Conservation (phyloP, 2,888 invertebrate species). For the Operophtera brumata region DNA sequence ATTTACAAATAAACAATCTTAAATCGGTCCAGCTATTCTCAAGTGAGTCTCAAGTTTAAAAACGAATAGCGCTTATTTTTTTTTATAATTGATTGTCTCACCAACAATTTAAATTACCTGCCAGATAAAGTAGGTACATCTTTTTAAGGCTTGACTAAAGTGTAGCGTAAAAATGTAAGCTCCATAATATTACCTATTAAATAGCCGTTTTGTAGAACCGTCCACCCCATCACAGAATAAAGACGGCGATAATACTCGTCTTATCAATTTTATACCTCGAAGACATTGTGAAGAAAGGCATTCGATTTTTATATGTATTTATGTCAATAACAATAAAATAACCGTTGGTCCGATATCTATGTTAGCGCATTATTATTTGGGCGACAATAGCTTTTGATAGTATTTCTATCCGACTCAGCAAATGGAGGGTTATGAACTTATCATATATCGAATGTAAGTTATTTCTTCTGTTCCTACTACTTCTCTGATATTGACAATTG, state of each 20-base stretch:
- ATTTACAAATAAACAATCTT: too few species aligned
- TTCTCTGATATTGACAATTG: too few species aligned
- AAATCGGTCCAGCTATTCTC: too few species aligned
- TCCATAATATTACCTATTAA: constrained; percentile 23
- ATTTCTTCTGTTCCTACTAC: too few species aligned
- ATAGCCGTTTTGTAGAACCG: constrained; percentile 25
- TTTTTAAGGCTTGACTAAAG: constrained; percentile 18
- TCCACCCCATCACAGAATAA: constrained; percentile 21
- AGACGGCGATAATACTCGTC: constrained; percentile 34
- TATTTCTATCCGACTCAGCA: constrained; percentile 24
- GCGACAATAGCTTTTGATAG: constrained; percentile 36
- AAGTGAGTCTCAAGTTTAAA: too few species aligned
- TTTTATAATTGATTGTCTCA: too few species aligned
- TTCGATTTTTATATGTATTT: constrained; percentile 43
- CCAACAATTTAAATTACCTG: too few species aligned
- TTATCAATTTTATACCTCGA: constrained; percentile 47
- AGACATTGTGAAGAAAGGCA: constrained; percentile 37
- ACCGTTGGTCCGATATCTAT: constrained; percentile 31
- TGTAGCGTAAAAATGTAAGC: constrained; percentile 26
- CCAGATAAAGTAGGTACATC: background rate
- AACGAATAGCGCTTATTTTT: too few species aligned
- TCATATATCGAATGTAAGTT: too few species aligned
- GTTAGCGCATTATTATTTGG: constrained; percentile 26
- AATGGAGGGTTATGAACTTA: too few species aligned
- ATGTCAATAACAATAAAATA: constrained; percentile 50